Base-by-base conservation (phyloP, 2,888 invertebrate genomes). In the Syrista parreyssii region DNA sequence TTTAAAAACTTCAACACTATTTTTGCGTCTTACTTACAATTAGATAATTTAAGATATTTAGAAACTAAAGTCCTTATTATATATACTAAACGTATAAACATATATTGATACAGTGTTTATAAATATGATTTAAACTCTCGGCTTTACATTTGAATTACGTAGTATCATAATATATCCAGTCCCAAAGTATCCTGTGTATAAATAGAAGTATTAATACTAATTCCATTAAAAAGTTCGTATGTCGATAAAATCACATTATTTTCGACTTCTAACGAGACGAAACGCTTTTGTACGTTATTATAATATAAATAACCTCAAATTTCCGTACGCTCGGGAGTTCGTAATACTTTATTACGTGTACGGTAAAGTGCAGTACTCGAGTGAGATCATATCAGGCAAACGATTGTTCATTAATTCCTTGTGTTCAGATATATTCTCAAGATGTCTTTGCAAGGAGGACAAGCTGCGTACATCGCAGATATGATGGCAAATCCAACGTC, bases 401-500 rank as follows among this genome's bases (percentile, higher is more conserved):
- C 6, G 31, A 35, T 9, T 68, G 35, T 72, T 23, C 1, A 12
- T 23, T 33, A 55, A 30, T 31, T 72, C 12, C 31, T 68, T 73
- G 9, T 35, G 68, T 73, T 76, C n/a, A 35, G 73, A 73, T 68
- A 33, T 31, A 68, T 68, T 36, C 68, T 76, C 15, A 74, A 71
- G 74, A 78, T 78, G 78, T 71, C 77, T 33, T 32, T 33, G 2
- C 71, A 71, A 71, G 15, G 71, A 33, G 71, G 71, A 33, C 77
- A 75, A 71, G 73, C 78, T 72, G 73, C 76, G 36, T 78, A 78
- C 15, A 75, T 78, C 33, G 68, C 36, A 12, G 78, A 78, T 73
- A 78, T 78, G 78, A 34, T 78, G 74, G 69, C 55, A 23, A 79
- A 84, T 31, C 3, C 73, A 33, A 31, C 68, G n/a, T 6, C 73